phyloP scores from a whole-genome alignment of 2,888 invertebrate species.

The Stratiomys singularior region DNA sequence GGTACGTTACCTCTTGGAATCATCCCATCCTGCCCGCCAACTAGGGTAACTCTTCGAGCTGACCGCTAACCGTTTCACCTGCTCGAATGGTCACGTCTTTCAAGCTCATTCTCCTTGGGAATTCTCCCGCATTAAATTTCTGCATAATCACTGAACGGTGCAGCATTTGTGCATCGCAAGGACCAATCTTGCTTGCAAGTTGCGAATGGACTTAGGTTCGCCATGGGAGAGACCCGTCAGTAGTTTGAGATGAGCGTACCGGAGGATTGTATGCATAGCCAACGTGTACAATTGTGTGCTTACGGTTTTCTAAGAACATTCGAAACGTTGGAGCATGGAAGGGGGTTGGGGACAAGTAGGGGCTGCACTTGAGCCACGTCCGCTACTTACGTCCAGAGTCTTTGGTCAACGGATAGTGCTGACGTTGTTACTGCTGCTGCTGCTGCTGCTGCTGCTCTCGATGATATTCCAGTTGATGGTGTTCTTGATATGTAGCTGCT shows the following conservation, averaged over 20 bases:
- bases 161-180: slow-evolving; percentile 43
- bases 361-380: not conserved
- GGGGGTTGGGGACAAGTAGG: no score
- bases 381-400: slow-evolving; percentile 45
- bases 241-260: not conserved
- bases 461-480: slow-evolving; percentile 40
- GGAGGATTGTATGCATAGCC: slow-evolving; percentile 5
- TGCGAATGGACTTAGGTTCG: slow-evolving; percentile 11
- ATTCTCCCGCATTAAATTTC: slow-evolving; percentile 51
- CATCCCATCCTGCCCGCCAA: not conserved
- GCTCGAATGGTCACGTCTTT: slow-evolving; percentile 52
- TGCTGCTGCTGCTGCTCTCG: slow-evolving; percentile 37
- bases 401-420: slow-evolving; percentile 29
- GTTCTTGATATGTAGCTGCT: slow-evolving; percentile 46
- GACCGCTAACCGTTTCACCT: slow-evolving; percentile 51
- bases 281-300: slow-evolving; percentile 38
- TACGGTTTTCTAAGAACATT: slow-evolving; percentile 18
- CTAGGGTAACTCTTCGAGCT: slow-evolving; percentile 17
- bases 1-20: not conserved
- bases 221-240: not conserved
- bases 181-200: slow-evolving; percentile 41
- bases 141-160: slow-evolving; percentile 51
- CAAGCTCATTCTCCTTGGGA: slow-evolving; percentile 50
- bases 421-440: slow-evolving; percentile 31
- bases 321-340: slow-evolving; percentile 6